phyloP scores from a whole-genome alignment of 1,140 invertebrate species.

The Orchestia grillus region DNA sequence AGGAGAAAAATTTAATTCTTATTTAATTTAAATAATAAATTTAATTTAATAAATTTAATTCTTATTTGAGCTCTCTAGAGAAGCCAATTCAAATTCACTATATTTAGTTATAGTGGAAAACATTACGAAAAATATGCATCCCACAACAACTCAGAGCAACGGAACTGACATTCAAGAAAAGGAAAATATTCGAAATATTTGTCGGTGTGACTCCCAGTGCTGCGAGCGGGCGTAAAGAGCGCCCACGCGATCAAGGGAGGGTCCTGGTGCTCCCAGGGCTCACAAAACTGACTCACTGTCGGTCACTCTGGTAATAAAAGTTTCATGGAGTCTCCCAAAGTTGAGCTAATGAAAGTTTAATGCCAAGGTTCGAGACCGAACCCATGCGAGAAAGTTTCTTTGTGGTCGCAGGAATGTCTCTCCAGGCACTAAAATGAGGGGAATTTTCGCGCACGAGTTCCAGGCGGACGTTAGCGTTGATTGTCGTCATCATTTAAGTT shows the following conservation, averaged over 20 bases:
- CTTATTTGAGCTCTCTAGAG: too few species aligned
- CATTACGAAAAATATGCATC: too few species aligned
- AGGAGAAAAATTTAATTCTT: too few species aligned
- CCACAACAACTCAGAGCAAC: too few species aligned
- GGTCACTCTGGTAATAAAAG: slow-evolving; percentile 47
- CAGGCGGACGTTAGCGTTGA: neutral
- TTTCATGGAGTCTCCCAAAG: slow-evolving; percentile 45
- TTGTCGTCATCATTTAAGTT: neutral
- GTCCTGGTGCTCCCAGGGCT: neutral
- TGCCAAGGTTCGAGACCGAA: slow-evolving; percentile 23
- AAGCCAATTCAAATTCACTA: too few species aligned
- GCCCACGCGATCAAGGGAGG: neutral
- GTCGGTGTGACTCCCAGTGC: too few species aligned
- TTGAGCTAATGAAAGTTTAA: slow-evolving; percentile 54
- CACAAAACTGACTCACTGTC: slow-evolving; percentile 45
- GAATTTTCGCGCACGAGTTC: neutral
- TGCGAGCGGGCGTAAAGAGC: too few species aligned
- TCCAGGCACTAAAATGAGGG: neutral
- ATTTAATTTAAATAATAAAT: too few species aligned
- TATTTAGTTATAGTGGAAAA: too few species aligned
- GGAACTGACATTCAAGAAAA: too few species aligned
- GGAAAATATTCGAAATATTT: too few species aligned
- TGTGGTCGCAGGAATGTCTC: neutral
- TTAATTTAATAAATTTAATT: too few species aligned
- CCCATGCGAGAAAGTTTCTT: slow-evolving; percentile 37